Conservation (phyloP, 2,888 invertebrate genomes). For the Cyclophora albipunctata region DNA sequence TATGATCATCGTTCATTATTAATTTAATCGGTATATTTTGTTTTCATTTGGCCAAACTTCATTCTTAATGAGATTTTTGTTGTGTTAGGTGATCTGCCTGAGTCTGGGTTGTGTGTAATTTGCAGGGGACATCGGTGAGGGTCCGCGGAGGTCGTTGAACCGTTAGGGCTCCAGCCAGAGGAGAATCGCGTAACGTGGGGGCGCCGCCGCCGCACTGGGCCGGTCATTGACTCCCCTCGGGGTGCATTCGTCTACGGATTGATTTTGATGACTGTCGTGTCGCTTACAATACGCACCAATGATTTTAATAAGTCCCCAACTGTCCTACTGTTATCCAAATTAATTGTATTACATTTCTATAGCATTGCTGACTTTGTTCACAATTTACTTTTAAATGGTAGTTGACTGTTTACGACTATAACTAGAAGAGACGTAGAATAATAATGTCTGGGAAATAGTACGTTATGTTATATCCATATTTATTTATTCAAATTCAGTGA, state of each 20-base stretch:
- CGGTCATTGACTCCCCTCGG: slow-evolving; percentile 62
- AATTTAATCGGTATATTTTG: too few species aligned
- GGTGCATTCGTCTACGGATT: slow-evolving; percentile 48
- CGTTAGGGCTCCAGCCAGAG: slow-evolving; percentile 55
- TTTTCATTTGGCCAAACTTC: too few species aligned
- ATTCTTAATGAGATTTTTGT: slow-evolving; percentile 1
- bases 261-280: slow-evolving; percentile 31
- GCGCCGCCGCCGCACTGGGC: slow-evolving; percentile 51
- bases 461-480: not conserved
- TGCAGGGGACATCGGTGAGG: slow-evolving; percentile 46
- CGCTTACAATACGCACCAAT: slow-evolving; percentile 14
- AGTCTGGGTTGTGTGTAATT: slow-evolving; percentile 28
- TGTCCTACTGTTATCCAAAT: too few species aligned
- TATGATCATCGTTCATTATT: too few species aligned
- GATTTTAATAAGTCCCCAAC: not conserved
- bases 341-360: too few species aligned
- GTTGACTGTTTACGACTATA: too few species aligned
- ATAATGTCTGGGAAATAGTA: slow-evolving; percentile 11
- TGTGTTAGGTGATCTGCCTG: slow-evolving; percentile 33
- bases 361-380: too few species aligned
- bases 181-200: slow-evolving; percentile 41
- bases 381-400: too few species aligned
- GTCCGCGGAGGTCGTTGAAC: slow-evolving; percentile 62
- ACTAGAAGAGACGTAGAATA: not conserved
- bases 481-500: slow-evolving; percentile 7